A percentile compares a stretch with the other conserved stretches of the same genome.
Conservation (phyloP, 2,888 invertebrate species). For the Limnephilus rhombicus region DNA sequence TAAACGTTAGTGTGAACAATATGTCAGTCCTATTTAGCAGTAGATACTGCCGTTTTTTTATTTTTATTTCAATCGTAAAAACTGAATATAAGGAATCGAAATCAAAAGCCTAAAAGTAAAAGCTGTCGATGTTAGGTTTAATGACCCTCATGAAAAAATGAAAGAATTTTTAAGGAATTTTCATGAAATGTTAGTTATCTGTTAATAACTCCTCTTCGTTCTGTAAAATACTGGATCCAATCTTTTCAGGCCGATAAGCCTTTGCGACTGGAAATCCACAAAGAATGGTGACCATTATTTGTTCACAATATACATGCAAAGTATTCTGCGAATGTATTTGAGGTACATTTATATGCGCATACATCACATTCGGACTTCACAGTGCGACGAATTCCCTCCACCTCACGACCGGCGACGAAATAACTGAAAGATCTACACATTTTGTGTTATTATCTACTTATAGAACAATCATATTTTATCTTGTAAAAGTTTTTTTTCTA, state of each 20-base stretch:
- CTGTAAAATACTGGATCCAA: neutral
- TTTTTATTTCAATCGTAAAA: too few relatives aligned
- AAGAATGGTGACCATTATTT: neutral
- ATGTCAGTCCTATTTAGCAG: too few relatives aligned
- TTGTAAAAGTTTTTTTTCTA: too few relatives aligned
- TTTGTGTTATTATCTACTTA: neutral
- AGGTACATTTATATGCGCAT: neutral
- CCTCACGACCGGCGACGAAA: neutral
- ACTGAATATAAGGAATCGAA: too few relatives aligned
- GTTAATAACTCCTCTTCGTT: neutral
- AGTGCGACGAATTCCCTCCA: neutral
- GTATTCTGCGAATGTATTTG: neutral
- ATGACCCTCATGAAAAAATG: neutral
- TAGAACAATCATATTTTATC: too few relatives aligned
- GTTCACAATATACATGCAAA: neutral
- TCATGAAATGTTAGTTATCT: neutral
- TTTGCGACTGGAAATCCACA: neutral
- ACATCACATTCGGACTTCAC: neutral
- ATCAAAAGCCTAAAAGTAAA: too few relatives aligned
- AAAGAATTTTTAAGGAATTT: neutral
- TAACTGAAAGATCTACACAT: neutral
- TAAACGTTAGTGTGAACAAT: too few relatives aligned
- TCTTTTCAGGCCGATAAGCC: neutral
- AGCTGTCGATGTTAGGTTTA: too few relatives aligned
- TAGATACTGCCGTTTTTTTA: too few relatives aligned